A percentile compares a stretch with the other conserved stretches of the same genome.
These are phyloP conservation scores for Mesocricetus auratus DNA, from an alignment of 2,113 vertebrate genomes.

Conservation along the genomic window DNA sequence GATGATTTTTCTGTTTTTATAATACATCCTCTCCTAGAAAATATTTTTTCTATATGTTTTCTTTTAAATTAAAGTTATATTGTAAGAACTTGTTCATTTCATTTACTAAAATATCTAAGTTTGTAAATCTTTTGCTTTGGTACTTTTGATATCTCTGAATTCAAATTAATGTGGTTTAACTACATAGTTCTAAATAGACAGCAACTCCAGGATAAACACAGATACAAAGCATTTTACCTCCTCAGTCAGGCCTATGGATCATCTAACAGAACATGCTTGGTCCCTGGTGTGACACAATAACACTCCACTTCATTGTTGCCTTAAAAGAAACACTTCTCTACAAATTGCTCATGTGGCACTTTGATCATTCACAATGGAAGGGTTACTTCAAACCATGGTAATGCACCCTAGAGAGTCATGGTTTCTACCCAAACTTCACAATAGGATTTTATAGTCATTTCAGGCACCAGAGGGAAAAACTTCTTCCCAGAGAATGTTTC, in stretches of 20 bases:
- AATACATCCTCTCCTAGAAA: neutral
- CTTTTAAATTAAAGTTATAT: neutral
- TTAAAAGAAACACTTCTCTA: constrained; percentile 66
- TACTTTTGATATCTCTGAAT: constrained; percentile 62
- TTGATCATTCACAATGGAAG: constrained; percentile 71
- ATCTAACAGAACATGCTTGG: constrained; percentile 62
- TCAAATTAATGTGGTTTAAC: constrained; percentile 67
- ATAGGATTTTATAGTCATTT: constrained; percentile 58
- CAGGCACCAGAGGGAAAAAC: constrained; percentile 59
- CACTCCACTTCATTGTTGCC: constrained; percentile 69
- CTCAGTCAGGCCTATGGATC: constrained; percentile 54
- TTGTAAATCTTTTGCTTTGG: constrained; percentile 45
- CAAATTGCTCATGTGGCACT: constrained; percentile 68
- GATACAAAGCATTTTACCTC: constrained; percentile 42
- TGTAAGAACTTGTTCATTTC: constrained; percentile 52
- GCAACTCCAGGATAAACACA: constrained; percentile 41
- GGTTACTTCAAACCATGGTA: constrained; percentile 68
- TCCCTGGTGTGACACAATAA: constrained; percentile 74
- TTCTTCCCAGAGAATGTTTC: constrained; percentile 67
- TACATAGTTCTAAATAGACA: constrained; percentile 45
- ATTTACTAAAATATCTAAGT: constrained; percentile 46
- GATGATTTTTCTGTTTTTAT: neutral
- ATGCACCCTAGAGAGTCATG: constrained; percentile 69
- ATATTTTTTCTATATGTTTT: neutral
- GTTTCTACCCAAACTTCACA: constrained; percentile 67